Conservation (phyloP, 2,113 vertebrate species). For the Petrocephalus microphthalmus region DNA sequence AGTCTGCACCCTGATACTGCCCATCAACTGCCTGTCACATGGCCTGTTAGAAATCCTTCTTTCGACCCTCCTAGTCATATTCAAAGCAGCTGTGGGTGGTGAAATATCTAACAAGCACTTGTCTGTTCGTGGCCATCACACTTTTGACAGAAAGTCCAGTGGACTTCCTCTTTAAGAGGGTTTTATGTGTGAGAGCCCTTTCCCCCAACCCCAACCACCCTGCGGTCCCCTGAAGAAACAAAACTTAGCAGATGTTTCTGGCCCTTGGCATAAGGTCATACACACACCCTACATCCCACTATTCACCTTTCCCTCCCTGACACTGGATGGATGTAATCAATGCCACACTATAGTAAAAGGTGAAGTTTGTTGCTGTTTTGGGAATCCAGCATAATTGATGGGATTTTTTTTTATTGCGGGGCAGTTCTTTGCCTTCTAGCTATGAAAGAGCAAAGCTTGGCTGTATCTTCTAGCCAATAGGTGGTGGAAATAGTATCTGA, state of each 20-base stretch:
- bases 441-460: slow-evolving; percentile 54
- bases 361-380: slow-evolving; percentile 71
- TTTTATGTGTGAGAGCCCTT: slow-evolving; percentile 66
- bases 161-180: slow-evolving; percentile 55
- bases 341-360: slow-evolving; percentile 76
- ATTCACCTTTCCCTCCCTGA: slow-evolving; percentile 79
- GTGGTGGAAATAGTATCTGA: not conserved
- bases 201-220: slow-evolving; percentile 47
- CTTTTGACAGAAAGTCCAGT: slow-evolving; percentile 78
- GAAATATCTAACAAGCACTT: slow-evolving; percentile 81
- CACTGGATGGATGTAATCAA: slow-evolving; percentile 94
- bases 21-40: not conserved
- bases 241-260: slow-evolving; percentile 64
- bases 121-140: slow-evolving; percentile 76
- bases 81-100: slow-evolving; percentile 60
- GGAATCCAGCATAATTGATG: slow-evolving; percentile 86
- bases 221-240: slow-evolving; percentile 55
- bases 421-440: slow-evolving; percentile 75
- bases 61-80: slow-evolving; percentile 16
- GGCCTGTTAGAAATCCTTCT: not conserved
- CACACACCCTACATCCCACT: slow-evolving; percentile 78
- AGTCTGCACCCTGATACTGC: not conserved
- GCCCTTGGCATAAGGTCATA: slow-evolving; percentile 59
- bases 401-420: slow-evolving; percentile 67
- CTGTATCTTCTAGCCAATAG: not conserved